Conservation (phyloP, 2,797 vertebrate genomes). For the Pangasius djambal region DNA sequence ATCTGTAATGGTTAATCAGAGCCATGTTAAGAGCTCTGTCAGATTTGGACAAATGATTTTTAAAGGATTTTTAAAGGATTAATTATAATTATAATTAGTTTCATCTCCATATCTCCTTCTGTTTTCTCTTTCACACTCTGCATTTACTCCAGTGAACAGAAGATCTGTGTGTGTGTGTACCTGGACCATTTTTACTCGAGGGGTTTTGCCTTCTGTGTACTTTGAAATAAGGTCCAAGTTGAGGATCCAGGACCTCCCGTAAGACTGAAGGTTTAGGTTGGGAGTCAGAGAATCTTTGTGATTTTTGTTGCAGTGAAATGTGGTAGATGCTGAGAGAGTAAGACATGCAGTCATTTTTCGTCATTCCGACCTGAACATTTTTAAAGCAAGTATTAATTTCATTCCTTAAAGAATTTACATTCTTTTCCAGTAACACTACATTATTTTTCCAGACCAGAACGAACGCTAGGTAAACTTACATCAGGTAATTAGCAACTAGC, state of each 20-base stretch:
- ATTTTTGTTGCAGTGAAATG: not conserved
- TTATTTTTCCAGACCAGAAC: not conserved
- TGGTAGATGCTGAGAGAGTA: not conserved
- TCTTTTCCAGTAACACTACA: not conserved
- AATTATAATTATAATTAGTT: not conserved
- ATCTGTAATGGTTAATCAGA: constrained; percentile 27
- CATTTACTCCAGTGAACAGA: not conserved
- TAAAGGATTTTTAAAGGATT: too few relatives aligned
- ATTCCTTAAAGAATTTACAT: not conserved
- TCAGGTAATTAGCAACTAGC: not conserved
- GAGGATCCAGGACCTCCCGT: not conserved
- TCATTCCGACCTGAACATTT: not conserved
- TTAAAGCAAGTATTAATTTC: not conserved
- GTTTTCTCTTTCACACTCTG: not conserved
- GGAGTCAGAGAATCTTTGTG: not conserved
- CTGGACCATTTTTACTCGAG: not conserved
- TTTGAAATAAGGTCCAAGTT: not conserved
- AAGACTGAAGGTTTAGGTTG: not conserved
- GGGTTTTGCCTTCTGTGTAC: not conserved
- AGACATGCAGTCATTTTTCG: not conserved
- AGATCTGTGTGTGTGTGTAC: not conserved
- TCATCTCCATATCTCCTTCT: not conserved
- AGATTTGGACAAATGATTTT: not conserved
- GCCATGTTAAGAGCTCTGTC: not conserved
- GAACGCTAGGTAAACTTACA: not conserved